These are phyloP conservation scores for Scomber scombrus DNA, from an alignment of 2,113 vertebrate genomes.

Conservation along the genomic window DNA sequence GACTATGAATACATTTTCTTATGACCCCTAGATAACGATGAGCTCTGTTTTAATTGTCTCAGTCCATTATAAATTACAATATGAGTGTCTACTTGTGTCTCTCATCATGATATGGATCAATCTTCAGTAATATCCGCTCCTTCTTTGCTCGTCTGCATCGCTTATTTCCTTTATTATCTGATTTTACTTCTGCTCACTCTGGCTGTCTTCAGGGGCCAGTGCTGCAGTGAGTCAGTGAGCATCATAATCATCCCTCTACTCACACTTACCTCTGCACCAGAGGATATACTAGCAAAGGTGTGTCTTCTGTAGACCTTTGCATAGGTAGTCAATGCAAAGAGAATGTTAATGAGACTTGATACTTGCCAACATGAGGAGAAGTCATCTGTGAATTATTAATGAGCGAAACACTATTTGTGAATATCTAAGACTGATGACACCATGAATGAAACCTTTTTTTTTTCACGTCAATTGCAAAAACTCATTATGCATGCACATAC, in stretches of 20 bases:
- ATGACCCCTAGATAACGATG: slow-evolving; percentile 49
- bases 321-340: neutral
- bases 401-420: neutral
- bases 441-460: neutral
- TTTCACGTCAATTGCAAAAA: neutral
- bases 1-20: slow-evolving; percentile 50
- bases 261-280: neutral
- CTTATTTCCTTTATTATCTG: slow-evolving; percentile 17
- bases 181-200: slow-evolving; percentile 4
- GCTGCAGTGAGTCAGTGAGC: slow-evolving; percentile 24
- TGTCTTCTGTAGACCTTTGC: neutral
- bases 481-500: slow-evolving; percentile 37
- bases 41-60: slow-evolving; percentile 55
- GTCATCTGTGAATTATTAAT: slow-evolving; percentile 47
- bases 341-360: slow-evolving; percentile 27
- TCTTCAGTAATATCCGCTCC: slow-evolving; percentile 7
- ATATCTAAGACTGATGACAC: slow-evolving; percentile 10
- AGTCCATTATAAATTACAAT: slow-evolving; percentile 38
- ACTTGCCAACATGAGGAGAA: slow-evolving; percentile 1
- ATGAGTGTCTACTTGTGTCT: slow-evolving; percentile 29
- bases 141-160: neutral
- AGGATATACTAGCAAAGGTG: too few relatives aligned
- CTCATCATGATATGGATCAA: slow-evolving; percentile 23
- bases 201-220: neutral
- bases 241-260: slow-evolving; percentile 9